A percentile compares a stretch with the other conserved stretches of the same genome.
Evolutionary conservation across 2,888 invertebrate species (phyloP).

Genomic region (Stomorhina lunata): DNA sequence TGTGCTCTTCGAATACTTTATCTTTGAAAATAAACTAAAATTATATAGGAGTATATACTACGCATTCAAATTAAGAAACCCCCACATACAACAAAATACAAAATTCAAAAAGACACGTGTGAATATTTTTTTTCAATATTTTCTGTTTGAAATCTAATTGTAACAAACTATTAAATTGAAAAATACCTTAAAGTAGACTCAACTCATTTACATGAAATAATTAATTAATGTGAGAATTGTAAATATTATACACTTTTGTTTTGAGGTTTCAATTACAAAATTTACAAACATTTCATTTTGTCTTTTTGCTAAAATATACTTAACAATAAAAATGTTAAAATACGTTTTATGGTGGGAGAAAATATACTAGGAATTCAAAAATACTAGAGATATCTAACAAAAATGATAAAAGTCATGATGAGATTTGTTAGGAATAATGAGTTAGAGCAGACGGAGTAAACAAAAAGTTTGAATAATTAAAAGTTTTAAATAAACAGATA

Average conservation of each 20-base stretch:
- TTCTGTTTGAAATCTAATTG: not conserved
- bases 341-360: slow-evolving; percentile 28
- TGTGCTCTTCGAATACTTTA: no score
- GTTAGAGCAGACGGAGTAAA: not conserved
- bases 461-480: not conserved
- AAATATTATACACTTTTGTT: slow-evolving; percentile 18
- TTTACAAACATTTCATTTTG: not conserved
- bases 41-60: no score
- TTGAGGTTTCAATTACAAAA: slow-evolving; percentile 17
- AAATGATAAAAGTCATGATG: slow-evolving; percentile 1
- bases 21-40: no score
- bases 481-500: slow-evolving; percentile 5
- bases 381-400: not conserved
- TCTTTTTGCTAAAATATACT: not conserved
- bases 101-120: slow-evolving; percentile 28
- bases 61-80: not conserved
- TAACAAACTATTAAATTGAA: slow-evolving; percentile 25
- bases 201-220: not conserved
- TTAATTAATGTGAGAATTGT: slow-evolving; percentile 39
- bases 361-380: not conserved
- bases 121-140: not conserved
- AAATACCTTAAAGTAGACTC: not conserved
- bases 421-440: not conserved
- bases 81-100: not conserved
- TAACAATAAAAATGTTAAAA: not conserved